Percentiles rank a stretch among this genome's conserved stretches.
These are phyloP conservation scores for Cynocephalus volans DNA, from an alignment of 2,113 vertebrate species.

Conservation along the genomic window DNA sequence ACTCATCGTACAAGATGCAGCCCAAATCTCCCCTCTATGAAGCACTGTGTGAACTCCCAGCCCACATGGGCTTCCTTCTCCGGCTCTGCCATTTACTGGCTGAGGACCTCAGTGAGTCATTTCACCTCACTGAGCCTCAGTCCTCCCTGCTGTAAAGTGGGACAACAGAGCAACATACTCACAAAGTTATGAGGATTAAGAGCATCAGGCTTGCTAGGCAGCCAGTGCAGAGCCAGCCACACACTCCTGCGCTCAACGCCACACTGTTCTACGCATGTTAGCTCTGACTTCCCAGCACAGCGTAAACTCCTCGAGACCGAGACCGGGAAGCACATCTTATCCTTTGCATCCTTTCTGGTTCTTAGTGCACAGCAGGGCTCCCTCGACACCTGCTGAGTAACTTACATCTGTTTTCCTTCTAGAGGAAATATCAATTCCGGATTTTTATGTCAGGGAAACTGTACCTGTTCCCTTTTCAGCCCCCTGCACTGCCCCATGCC, in stretches of 20 bases:
- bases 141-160: not conserved
- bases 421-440: not conserved
- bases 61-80: not conserved
- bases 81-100: conserved; percentile 27
- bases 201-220: not conserved
- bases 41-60: not conserved
- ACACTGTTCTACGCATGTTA: fast-evolving
- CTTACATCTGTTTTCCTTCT: not conserved
- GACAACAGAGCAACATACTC: not conserved
- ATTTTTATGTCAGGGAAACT: not conserved
- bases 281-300: not conserved
- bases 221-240: not conserved
- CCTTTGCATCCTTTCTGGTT: not conserved
- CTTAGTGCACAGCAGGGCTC: not conserved
- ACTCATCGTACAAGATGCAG: not conserved
- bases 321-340: not conserved
- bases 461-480: not conserved
- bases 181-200: not conserved
- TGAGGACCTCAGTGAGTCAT: not conserved
- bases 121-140: not conserved
- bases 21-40: not conserved
- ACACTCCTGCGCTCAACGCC: fast-evolving
- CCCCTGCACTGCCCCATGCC: not conserved
- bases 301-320: not conserved
- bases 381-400: not conserved